These are phyloP conservation scores for Argya squamiceps DNA, from an alignment of 2,797 vertebrate species.

Conservation along the genomic window DNA sequence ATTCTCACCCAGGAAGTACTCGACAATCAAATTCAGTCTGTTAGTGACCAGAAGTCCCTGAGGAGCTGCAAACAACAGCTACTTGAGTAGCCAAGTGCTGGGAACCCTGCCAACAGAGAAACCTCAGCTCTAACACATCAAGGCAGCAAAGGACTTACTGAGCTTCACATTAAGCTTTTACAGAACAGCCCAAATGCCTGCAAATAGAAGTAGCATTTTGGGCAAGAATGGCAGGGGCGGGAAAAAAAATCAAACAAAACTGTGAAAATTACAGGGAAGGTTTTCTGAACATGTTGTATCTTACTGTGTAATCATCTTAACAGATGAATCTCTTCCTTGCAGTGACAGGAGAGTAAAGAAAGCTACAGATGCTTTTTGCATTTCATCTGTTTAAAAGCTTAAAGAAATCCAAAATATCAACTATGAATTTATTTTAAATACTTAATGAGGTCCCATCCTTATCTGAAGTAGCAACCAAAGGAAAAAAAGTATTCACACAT, in stretches of 20 bases:
- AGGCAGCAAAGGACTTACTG: neutral
- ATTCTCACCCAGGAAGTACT: neutral
- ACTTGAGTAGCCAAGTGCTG: neutral
- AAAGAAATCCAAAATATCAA: neutral
- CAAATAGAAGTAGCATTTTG: conserved; percentile 31
- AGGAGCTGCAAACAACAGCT: neutral
- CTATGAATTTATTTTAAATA: neutral
- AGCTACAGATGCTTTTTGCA: neutral
- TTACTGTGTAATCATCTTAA: neutral
- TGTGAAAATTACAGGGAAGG: conserved; percentile 31
- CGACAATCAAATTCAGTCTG: neutral
- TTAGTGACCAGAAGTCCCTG: neutral
- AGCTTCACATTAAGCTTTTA: neutral
- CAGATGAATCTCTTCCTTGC: neutral
- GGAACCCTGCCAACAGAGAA: neutral
- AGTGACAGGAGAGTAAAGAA: neutral
- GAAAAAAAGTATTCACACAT: neutral
- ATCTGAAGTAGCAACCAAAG: neutral
- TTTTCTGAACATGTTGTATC: conserved; percentile 13
- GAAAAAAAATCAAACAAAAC: neutral
- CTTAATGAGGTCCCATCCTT: neutral
- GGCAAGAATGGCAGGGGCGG: neutral
- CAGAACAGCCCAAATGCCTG: neutral
- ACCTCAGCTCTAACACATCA: neutral
- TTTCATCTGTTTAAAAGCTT: neutral